Conservation (phyloP, 2,797 vertebrate species). For the Prionace glauca region DNA sequence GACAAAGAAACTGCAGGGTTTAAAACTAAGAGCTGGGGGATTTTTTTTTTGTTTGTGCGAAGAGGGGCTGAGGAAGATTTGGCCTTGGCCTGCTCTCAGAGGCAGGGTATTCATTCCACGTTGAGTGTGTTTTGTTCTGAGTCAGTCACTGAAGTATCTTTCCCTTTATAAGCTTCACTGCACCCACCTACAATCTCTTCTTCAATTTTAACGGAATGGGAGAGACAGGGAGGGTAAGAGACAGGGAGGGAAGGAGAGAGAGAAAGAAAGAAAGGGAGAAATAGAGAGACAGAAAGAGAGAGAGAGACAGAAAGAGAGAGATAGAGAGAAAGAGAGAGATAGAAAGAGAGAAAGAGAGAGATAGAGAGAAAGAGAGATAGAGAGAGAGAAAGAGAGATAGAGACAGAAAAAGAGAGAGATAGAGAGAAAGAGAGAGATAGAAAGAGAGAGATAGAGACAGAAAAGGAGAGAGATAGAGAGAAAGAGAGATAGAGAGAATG, state of each 20-base stretch:
- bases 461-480: constrained; percentile 48
- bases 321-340: constrained; percentile 47
- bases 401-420: too few species aligned
- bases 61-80: too few species aligned
- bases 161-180: not conserved
- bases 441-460: too few species aligned
- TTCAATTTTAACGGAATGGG: not conserved
- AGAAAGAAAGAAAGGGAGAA: not conserved
- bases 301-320: constrained; percentile 51
- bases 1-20: too few species aligned
- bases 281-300: constrained; percentile 36
- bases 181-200: not conserved
- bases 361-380: constrained; percentile 52
- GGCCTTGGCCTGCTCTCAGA: not conserved
- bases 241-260: not conserved
- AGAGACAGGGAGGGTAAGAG: too few species aligned
- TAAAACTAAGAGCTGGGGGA: too few species aligned
- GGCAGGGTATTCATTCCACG: not conserved
- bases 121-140: not conserved
- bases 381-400: too few species aligned
- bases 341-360: constrained; percentile 36
- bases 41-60: not conserved
- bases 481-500: constrained; percentile 39
- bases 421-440: too few species aligned
- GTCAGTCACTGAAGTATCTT: not conserved